Base-by-base conservation (phyloP, 2,113 vertebrate species). In the Megaceryle torquata region DNA sequence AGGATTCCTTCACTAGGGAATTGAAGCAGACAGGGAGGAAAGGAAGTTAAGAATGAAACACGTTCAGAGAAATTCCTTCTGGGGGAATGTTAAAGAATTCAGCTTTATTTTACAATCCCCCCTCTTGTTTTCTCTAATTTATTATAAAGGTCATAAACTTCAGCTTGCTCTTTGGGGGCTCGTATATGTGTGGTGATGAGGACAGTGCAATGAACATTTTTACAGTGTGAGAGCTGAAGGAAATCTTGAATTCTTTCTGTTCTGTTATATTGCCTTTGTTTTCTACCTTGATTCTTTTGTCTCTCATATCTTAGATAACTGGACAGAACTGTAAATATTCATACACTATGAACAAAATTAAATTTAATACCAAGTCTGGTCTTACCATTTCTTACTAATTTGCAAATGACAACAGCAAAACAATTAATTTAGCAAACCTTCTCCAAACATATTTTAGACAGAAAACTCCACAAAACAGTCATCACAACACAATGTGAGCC, bases 401-500 rank as follows among this genome's bases (percentile, higher is more conserved):
- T 81, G 10, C 15, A 78, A 74, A 68, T 81, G 64, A 44, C 20
- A 77, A 37, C 6, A 89, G 15, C 9, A n/a, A 86, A 53, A 4
- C 24, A n/a, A 31, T 60, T 64, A 44, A 11, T 16, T 80, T 64
- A 11, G 22, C 9, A 86, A 82, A 59, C 5, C 15, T 69, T 24
- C 7, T 57, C 12, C 17, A 28, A 64, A 26, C 11, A 24, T 28
- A 37, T 41, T 69, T 80, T 65, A 54, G 6, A 19, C 1, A 70
- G 31, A 86, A 77, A 83, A 24, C 26, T 91, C 13, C 41, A 64
- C 18, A 10, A 74, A 82, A 70, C 1, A 39, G 37, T 7, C 24
- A 77, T 64, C 13, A 44, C 2, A 24, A 67, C 15, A 10, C 0
- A 1, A 1, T 11, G 5, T 48, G 2, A 48, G 2, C 3, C n/a